These are phyloP conservation scores for Lytechinus variegatus DNA, from an alignment of 35 echinoderm and acorn worm genomes.

Conservation along the genomic window DNA sequence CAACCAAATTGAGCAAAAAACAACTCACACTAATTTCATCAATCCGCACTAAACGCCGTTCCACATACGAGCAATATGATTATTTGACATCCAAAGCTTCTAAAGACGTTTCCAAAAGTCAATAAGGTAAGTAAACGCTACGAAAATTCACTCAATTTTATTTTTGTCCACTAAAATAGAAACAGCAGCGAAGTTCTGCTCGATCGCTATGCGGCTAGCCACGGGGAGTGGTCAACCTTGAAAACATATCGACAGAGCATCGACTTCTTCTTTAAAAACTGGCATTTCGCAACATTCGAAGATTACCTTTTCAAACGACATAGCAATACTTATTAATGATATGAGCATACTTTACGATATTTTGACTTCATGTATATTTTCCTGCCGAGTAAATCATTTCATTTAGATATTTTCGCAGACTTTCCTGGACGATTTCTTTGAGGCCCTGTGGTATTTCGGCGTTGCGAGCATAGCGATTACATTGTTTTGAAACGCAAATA, in stretches of 20 bases:
- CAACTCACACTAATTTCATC: neutral
- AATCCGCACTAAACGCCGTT: neutral
- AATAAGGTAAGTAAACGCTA: neutral
- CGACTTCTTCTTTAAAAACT: neutral
- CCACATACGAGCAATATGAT: neutral
- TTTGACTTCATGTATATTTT: neutral
- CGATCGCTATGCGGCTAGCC: neutral
- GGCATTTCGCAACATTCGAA: neutral
- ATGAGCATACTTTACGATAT: neutral
- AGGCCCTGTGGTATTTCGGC: neutral
- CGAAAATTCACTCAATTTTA: neutral
- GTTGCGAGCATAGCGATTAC: constrained; percentile 9
- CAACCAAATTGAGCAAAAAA: neutral
- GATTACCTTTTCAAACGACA: neutral
- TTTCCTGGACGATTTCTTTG: neutral
- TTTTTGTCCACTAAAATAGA: neutral
- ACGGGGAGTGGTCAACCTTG: constrained; percentile 8
- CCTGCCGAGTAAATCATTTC: neutral
- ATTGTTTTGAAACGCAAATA: constrained; percentile 59
- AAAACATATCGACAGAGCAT: neutral
- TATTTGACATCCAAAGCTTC: neutral
- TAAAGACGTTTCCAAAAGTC: neutral
- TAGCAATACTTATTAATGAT: neutral
- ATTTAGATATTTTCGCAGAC: neutral
- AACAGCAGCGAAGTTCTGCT: neutral